These are phyloP conservation scores for Nebria salina DNA, from an alignment of 2,888 invertebrate species.

Conservation along the genomic window DNA sequence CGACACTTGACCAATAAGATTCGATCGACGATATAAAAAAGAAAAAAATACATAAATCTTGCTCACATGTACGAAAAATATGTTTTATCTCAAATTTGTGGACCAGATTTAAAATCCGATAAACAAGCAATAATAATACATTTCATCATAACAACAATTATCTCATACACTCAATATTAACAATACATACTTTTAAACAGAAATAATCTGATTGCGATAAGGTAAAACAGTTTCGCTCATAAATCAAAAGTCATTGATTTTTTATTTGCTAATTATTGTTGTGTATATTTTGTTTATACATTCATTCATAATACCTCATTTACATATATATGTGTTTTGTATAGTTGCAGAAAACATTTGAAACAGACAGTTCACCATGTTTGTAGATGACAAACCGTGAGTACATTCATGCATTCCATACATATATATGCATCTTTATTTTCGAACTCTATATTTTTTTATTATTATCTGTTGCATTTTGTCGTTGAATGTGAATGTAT, in stretches of 20 bases:
- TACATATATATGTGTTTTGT: slow-evolving; percentile 38
- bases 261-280: slow-evolving; percentile 3
- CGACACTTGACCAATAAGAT: too few relatives aligned
- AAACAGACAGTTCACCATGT: slow-evolving; percentile 50
- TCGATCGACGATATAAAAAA: too few relatives aligned
- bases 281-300: slow-evolving; percentile 41
- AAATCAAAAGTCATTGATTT: background rate
- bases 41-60: too few relatives aligned
- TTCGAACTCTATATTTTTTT: background rate
- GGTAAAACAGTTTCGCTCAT: background rate
- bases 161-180: background rate
- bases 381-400: slow-evolving; percentile 53
- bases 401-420: slow-evolving; percentile 47
- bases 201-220: background rate
- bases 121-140: background rate
- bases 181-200: background rate
- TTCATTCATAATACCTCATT: slow-evolving; percentile 23
- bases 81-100: too few relatives aligned
- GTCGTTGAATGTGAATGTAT: slow-evolving; percentile 23
- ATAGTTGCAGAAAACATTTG: slow-evolving; percentile 34
- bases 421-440: slow-evolving; percentile 8
- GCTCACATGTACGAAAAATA: too few relatives aligned
- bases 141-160: background rate
- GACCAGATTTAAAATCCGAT: too few relatives aligned
- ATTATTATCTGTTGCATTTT: slow-evolving; percentile 26